Evolutionary conservation across 2,113 vertebrate genomes (phyloP), one percentile per base, ranked within the genome.

Genomic region (Scomber colias): DNA sequence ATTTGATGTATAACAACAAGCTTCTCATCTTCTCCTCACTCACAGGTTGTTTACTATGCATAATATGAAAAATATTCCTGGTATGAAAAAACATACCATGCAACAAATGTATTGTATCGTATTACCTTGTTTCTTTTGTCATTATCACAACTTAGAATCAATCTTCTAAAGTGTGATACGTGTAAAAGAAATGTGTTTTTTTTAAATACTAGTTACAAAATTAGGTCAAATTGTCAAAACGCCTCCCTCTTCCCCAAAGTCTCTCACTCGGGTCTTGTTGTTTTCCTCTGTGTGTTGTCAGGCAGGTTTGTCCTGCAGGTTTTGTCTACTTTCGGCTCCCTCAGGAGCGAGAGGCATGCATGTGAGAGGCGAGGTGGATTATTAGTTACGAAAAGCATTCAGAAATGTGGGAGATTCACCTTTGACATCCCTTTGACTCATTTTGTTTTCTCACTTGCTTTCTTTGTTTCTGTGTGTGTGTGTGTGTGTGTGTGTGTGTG

Each of bases 241-340:
- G 12, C 4, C 6, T 2, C 21, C 7, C 44, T 30, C 14, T 46
- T 40, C 35, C 59, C 40, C 3, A 2, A 3, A 14, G 4, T 40
- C 21, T 6, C 13, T 12, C 0, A 5, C 54, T 66, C 14, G 19
- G 16, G 5, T 61, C 2, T 35, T n/a, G 27, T 53, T 69, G 54
- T 85, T 53, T 75, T 19, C 55, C 51, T 31, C 9, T 2, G n/a
- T 2, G 16, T 77, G 77, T 81, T 45, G 78, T 70, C 78, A 16
- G 78, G 86, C 84, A 79, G 84, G 83, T 89, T 89, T 2, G 4
- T 77, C 78, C 40, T 79, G 70, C 69, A 44, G 31, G 60, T 63
- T 86, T 65, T 44, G 60, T 76, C 31, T 19, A 2, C 75, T 77
- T 50, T 65, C 16, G 7, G n/a, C 56, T 74, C 48, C 40, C 44